Evolutionary conservation across 2,113 vertebrate genomes (phyloP).

Genomic region (Diphyllodes magnificus): DNA sequence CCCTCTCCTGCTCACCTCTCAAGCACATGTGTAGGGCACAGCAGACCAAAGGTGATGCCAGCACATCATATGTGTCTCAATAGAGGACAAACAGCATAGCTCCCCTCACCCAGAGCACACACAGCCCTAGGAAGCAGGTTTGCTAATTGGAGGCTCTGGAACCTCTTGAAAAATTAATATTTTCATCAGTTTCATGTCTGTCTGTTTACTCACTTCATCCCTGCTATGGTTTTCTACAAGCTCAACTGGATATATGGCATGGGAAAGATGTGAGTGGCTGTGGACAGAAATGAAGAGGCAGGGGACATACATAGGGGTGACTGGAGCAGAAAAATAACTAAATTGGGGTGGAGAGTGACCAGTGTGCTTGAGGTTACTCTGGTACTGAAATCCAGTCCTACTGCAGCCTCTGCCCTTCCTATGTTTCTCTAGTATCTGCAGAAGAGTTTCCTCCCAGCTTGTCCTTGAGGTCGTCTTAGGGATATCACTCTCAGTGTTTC

Average conservation of each 20-base stretch:
- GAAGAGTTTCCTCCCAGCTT: not conserved
- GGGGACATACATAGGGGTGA: not conserved
- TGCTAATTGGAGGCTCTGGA: slow-evolving; percentile 17
- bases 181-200: slow-evolving; percentile 19
- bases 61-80: not conserved
- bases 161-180: slow-evolving; percentile 39
- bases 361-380: not conserved
- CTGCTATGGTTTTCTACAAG: not conserved
- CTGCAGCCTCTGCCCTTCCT: not conserved
- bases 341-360: not conserved
- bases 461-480: not conserved
- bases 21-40: not conserved
- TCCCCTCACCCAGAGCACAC: not conserved
- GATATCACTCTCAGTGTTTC: not conserved
- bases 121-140: not conserved
- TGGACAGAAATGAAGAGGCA: not conserved
- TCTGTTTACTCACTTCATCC: slow-evolving; percentile 19
- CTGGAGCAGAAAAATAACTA: not conserved
- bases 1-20: not conserved
- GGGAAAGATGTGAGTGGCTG: not conserved
- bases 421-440: not conserved
- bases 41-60: not conserved
- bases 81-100: not conserved
- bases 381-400: not conserved
- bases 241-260: not conserved